Percentiles rank a stretch among this genome's conserved stretches.
phyloP scores from a whole-genome alignment of 2,888 invertebrate species.

The Athalia cordata region DNA sequence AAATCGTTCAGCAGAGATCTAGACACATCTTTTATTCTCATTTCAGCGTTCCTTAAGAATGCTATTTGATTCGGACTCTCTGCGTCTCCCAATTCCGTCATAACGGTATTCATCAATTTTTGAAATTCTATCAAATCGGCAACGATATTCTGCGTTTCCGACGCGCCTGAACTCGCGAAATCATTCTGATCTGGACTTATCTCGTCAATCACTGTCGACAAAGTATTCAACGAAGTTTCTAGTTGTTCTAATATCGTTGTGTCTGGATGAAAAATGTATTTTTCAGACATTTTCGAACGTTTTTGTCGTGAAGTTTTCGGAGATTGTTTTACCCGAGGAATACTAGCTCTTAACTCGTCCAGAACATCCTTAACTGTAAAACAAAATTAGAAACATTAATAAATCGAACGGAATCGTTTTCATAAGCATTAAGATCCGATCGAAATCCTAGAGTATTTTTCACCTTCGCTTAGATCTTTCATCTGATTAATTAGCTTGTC shows the following conservation, averaged over 20 bases:
- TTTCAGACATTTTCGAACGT: background rate
- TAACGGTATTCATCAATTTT: conserved; percentile 7
- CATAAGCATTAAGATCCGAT: background rate
- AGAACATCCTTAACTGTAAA: conserved; percentile 44
- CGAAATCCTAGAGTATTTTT: background rate
- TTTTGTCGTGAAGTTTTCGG: background rate
- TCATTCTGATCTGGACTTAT: conserved; percentile 16
- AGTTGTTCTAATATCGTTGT: conserved; percentile 42
- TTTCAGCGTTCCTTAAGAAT: conserved; percentile 48
- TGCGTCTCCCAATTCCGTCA: background rate
- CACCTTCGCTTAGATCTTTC: conserved; percentile 43
- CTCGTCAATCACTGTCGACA: conserved; percentile 47
- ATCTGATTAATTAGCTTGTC: conserved; percentile 31
- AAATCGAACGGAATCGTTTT: no score
- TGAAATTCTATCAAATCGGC: conserved; percentile 39
- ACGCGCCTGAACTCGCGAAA: conserved; percentile 9
- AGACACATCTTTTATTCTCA: conserved; percentile 47
- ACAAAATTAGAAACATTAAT: background rate
- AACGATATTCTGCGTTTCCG: conserved; percentile 3
- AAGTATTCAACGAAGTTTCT: conserved; percentile 47
- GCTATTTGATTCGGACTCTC: conserved; percentile 27
- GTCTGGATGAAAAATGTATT: conserved; percentile 24
- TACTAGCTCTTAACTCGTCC: conserved; percentile 45
- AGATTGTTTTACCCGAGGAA: conserved; percentile 33
- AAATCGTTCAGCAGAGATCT: conserved; percentile 50